Evolutionary conservation across 2,113 vertebrate genomes (phyloP), one percentile per base, ranked within the genome.

Genomic region (Corythornis cristatus): DNA sequence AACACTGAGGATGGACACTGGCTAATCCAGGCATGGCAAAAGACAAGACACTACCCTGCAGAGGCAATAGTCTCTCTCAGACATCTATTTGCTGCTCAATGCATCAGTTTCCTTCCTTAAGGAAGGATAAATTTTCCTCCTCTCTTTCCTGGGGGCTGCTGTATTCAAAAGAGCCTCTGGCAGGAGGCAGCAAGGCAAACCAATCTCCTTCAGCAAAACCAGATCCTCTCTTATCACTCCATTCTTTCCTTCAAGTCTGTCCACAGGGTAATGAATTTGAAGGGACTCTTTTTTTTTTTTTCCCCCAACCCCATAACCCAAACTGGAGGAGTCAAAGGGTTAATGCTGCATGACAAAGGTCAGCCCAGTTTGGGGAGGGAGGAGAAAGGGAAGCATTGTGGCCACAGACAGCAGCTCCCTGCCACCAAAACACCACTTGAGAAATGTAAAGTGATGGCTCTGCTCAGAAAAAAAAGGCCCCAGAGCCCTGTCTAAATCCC

Each of bases 381-480:
- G 76, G 92, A 97, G 87, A 93, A 96, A 97, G 83, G 95, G 81
- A 93, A 95, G 90, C 95, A 96, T 96, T 98, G 98, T 96, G 96
- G 83, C 56, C 84, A 71, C 83, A 94, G 96, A 96, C 95, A 90
- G 88, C 31, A 86, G 88, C 90, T 91, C 74, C 7, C 37, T 82
- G 23, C 0, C 3, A 79, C 62, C 79, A 74, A 75, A 86, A 66
- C 1, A 0, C 75, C 86, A 96, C 96, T 96, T 93, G 98, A 92
- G 92, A 97, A 97, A 97, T 95, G 97, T 91, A 97, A 97, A 98
- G 95, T 70, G 78, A 93, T 88, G 95, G 94, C 8, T 37, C 15
- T 78, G 76, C 74, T 93, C 95, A 89, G 93, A 92, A 89, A 86
- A 89, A 86, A 91, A 85, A 42, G 35, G 64, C 91, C 85, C 14